Evolutionary conservation across 1,140 invertebrate genomes (phyloP), one percentile per base, ranked within the genome.

Genomic region (Drosophila pallidifrons): DNA sequence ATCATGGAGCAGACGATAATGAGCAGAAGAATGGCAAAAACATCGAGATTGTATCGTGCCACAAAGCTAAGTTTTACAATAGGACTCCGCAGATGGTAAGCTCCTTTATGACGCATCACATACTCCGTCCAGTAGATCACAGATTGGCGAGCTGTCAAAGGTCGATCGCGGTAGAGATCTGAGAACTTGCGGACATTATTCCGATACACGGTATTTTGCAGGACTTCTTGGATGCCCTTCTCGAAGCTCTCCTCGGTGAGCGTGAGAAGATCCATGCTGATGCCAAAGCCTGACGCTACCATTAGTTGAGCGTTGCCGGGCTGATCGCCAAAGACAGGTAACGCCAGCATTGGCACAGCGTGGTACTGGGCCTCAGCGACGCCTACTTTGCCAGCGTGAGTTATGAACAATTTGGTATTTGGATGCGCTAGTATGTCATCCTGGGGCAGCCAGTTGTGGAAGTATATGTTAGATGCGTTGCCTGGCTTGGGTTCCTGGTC

Each of bases 381-480:
- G 43, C 94, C 92, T n/a, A 93, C 92, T 30, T 93, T 85, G 16
- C 94, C 94, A 61, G 93, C 94, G 54, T 94, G 94, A 2, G 93
- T 93, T 3, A 94, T 92, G 64, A 94, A 94, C 0, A 94, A 64
- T 71, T 92, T 91, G 6, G 90, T 57, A 16, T 93, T 92, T 5
- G 90, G 79, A 80, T 94, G 94, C 5, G 77, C 93, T 90, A 91
- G 79, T 63, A 94, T 91, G 67, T 94, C 93, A 46, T 91, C 91
- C 78, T 95, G 94, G 3, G 94, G 94, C 20, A 94, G 68, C 94
- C 94, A 95, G 72, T 94, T 94, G 10, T 80, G 71, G n/a, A 93
- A 83, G 51, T 93, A 92, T 1, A 95, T 92, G 82, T 95, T 95
- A 0, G 91, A 64, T 0, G 95, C 92, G 66, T 94, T 92, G 5